Evolutionary conservation across 2,888 invertebrate genomes (phyloP).

Genomic region (Caenorhabditis sinica): DNA sequence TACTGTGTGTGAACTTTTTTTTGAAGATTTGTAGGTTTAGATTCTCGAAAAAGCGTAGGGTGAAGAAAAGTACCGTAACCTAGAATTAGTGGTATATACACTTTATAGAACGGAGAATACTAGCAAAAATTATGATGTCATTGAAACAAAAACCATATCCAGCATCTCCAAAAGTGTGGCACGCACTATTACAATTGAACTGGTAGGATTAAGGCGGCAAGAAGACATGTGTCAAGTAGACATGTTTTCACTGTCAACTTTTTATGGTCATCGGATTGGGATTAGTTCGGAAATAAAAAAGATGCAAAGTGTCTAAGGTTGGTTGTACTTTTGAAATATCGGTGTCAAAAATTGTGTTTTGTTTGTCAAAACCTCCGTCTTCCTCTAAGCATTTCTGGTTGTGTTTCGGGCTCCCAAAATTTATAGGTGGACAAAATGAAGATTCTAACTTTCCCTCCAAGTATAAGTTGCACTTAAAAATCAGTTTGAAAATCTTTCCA

Average conservation of each 20-base stretch:
- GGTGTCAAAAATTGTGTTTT: background rate
- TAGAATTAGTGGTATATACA: too few species aligned
- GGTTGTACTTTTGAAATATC: background rate
- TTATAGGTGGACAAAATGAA: too few species aligned
- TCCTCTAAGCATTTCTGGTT: too few species aligned
- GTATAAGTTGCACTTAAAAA: too few species aligned
- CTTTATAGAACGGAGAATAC: too few species aligned
- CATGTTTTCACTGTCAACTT: background rate
- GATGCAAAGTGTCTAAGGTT: background rate
- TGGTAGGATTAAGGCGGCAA: slow-evolving; percentile 32
- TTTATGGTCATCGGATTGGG: slow-evolving; percentile 42
- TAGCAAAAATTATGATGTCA: background rate
- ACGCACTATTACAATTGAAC: slow-evolving; percentile 13
- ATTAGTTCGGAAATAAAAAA: background rate
- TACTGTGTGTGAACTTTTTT: slow-evolving; percentile 11
- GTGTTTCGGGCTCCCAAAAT: too few species aligned
- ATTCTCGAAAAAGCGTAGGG: background rate
- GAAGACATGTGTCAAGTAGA: slow-evolving; percentile 8
- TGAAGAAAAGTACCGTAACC: background rate
- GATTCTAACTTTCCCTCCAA: too few species aligned
- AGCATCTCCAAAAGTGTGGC: background rate
- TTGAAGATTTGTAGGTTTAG: background rate
- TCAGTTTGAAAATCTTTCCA: too few species aligned
- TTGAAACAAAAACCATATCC: background rate
- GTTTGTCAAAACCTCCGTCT: background rate